These are phyloP conservation scores for Balaeniceps rex DNA, from an alignment of 2,113 vertebrate genomes.

Conservation along the genomic window DNA sequence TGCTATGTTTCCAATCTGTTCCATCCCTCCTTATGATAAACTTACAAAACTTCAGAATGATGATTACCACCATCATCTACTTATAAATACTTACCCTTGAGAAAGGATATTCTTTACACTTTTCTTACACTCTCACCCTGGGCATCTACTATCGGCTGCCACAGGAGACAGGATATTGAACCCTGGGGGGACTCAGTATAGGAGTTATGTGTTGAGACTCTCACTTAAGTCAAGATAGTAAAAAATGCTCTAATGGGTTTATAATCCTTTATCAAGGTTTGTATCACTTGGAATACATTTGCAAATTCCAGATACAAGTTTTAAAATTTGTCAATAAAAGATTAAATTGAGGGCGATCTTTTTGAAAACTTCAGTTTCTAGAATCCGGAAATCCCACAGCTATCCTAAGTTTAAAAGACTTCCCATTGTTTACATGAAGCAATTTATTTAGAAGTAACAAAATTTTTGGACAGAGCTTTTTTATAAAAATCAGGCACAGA, in stretches of 20 bases:
- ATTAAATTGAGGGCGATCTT: background rate
- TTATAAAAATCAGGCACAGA: background rate
- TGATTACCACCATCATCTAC: background rate
- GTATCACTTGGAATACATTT: background rate
- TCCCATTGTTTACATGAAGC: background rate
- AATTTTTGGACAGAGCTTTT: background rate
- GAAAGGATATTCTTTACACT: background rate
- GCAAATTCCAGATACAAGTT: background rate
- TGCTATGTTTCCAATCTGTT: background rate
- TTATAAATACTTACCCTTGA: background rate
- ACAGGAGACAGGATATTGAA: background rate
- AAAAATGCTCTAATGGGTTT: background rate
- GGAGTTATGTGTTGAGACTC: background rate
- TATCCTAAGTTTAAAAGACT: background rate
- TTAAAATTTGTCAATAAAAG: background rate
- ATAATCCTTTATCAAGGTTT: background rate
- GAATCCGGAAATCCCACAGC: background rate
- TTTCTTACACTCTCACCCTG: background rate
- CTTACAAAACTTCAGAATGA: background rate
- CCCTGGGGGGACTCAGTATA: background rate
- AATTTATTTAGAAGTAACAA: background rate
- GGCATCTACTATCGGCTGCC: background rate
- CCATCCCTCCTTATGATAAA: background rate
- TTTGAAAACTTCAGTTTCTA: background rate
- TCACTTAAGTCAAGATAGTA: background rate